phyloP scores from a whole-genome alignment of 30 jellyfish, hydroid and myxozoan species.

The Catostylus mosaicus region DNA sequence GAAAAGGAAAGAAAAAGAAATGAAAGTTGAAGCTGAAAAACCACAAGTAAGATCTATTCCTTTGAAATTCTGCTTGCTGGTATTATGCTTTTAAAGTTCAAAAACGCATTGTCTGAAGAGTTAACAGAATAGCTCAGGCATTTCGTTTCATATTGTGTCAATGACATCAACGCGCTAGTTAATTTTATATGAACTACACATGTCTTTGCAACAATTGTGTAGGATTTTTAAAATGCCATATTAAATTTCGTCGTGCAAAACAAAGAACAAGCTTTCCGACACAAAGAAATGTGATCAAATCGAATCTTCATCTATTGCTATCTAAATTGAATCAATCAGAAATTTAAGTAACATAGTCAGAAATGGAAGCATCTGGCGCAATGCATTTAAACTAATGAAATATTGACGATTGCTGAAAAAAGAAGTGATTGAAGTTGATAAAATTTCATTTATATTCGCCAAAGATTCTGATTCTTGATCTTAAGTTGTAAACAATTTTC shows the following conservation, averaged over 20 bases:
- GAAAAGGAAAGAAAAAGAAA: slow-evolving; percentile 18
- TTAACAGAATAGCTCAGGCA: too few species aligned
- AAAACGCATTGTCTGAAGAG: too few species aligned
- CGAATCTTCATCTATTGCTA: slow-evolving; percentile 1
- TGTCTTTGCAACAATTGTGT: too few species aligned
- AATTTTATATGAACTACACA: too few species aligned
- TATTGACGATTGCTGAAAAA: neutral
- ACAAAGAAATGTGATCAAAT: too few species aligned
- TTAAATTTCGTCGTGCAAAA: too few species aligned
- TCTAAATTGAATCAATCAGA: neutral
- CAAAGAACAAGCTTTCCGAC: too few species aligned
- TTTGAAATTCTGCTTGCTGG: neutral
- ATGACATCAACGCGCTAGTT: too few species aligned
- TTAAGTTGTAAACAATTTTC: slow-evolving; percentile 10
- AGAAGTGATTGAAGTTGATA: neutral
- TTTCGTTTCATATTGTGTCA: too few species aligned
- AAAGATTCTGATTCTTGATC: neutral
- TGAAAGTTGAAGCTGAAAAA: neutral
- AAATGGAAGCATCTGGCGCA: slow-evolving; percentile 11
- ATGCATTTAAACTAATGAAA: neutral
- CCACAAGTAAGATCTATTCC: neutral
- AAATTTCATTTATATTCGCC: neutral
- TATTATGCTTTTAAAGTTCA: too few species aligned
- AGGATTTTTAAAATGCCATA: too few species aligned
- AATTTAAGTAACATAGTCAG: neutral